These are phyloP conservation scores for Philaenus spumarius DNA, from an alignment of 1,140 invertebrate genomes.

Conservation along the genomic window DNA sequence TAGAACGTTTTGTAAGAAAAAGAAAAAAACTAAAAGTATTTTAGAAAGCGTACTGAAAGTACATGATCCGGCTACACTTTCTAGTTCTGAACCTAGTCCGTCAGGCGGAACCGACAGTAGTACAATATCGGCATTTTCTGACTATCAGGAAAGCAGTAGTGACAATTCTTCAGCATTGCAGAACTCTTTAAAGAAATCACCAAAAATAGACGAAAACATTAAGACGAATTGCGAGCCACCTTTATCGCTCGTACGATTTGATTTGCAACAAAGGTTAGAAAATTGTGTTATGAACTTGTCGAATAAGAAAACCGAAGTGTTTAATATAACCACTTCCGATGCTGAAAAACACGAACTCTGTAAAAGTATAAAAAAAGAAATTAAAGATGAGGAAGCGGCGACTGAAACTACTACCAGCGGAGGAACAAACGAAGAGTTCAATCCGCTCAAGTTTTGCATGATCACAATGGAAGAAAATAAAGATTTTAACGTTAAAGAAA, in stretches of 20 bases:
- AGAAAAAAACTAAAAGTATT: conserved; percentile 1
- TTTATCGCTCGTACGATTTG: conserved; percentile 18
- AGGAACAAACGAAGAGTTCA: conserved; percentile 25
- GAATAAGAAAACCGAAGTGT: neutral
- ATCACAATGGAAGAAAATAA: conserved; percentile 30
- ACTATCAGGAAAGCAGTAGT: neutral
- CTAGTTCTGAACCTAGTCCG: neutral
- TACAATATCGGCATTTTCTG: conserved; percentile 2
- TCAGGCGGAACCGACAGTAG: neutral
- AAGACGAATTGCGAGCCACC: neutral
- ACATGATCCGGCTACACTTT: neutral
- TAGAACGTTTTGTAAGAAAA: neutral
- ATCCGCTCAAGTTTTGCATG: conserved; percentile 33
- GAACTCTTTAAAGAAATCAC: no score
- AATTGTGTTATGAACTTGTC: conserved; percentile 25
- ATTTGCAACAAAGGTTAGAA: conserved; percentile 26
- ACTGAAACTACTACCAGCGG: neutral
- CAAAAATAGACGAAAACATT: no score
- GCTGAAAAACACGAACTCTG: neutral
- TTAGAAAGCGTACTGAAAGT: neutral
- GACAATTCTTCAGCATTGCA: no score
- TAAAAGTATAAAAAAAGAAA: neutral
- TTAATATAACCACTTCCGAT: neutral
- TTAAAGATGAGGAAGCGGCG: neutral
- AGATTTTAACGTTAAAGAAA: neutral